Percentiles rank a stretch among this genome's conserved stretches.
phyloP scores from a whole-genome alignment of 2,797 vertebrate species.

The Neomorphus geoffroyi region DNA sequence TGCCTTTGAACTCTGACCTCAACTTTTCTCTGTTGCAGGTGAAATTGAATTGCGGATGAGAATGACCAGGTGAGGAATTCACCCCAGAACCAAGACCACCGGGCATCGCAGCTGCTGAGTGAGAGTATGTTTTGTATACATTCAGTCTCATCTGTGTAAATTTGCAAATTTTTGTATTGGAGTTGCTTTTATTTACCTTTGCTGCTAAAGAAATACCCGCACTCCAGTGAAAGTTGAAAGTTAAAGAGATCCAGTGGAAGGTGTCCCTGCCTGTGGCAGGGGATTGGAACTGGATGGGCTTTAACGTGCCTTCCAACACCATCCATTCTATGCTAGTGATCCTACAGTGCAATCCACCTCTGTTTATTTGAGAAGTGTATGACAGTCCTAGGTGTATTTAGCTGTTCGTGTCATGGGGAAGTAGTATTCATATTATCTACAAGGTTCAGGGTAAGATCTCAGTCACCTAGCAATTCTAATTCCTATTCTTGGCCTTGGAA shows the following conservation, averaged over 20 bases:
- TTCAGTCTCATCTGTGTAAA: conserved; percentile 1
- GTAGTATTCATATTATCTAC: background rate
- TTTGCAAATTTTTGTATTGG: background rate
- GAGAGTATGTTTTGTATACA: conserved; percentile 30
- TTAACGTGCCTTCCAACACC: too few species aligned
- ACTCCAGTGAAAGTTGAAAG: background rate
- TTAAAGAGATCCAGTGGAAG: background rate
- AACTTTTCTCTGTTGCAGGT: background rate
- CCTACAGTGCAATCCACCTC: background rate
- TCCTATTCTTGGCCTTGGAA: background rate
- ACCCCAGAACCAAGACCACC: conserved; percentile 23
- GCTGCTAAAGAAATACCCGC: background rate
- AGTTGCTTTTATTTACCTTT: background rate
- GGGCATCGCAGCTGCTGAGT: background rate
- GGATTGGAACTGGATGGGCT: too few species aligned
- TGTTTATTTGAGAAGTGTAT: accelerated
- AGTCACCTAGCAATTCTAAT: background rate
- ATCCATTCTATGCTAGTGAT: background rate
- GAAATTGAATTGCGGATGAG: conserved; percentile 42
- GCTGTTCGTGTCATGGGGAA: background rate
- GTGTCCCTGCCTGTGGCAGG: too few species aligned
- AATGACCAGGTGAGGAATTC: conserved; percentile 43
- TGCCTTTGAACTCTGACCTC: background rate
- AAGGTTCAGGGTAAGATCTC: background rate
- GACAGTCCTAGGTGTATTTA: background rate